These are phyloP conservation scores for Dinocampus coccinellae DNA, from an alignment of 2,888 invertebrate genomes.

Conservation along the genomic window DNA sequence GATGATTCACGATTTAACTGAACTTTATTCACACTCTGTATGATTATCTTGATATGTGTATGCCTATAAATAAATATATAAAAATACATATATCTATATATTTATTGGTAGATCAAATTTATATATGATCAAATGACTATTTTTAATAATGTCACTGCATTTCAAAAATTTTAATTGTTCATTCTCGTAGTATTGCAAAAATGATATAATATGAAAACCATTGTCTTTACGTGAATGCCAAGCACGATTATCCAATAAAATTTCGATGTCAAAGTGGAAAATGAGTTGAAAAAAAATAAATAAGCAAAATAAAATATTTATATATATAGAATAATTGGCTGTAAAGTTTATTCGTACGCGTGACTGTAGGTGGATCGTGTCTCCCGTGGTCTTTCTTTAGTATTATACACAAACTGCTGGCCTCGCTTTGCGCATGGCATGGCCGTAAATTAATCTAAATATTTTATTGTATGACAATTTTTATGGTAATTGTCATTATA, in stretches of 20 bases:
- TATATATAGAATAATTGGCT: slow-evolving; percentile 67
- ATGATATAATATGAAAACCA: slow-evolving; percentile 17
- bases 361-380: slow-evolving; percentile 42
- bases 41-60: not conserved
- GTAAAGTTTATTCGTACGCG: slow-evolving; percentile 59
- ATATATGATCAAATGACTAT: not conserved
- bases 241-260: slow-evolving; percentile 11
- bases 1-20: slow-evolving; percentile 26
- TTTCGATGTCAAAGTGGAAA: slow-evolving; percentile 39
- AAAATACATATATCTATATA: not conserved
- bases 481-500: slow-evolving; percentile 69
- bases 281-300: no score
- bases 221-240: slow-evolving; percentile 6
- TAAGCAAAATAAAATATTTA: no score
- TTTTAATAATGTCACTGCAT: no score
- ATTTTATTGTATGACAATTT: slow-evolving; percentile 69
- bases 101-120: not conserved
- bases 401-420: slow-evolving; percentile 30
- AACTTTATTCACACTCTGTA: slow-evolving; percentile 7
- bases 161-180: not conserved
- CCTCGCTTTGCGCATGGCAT: slow-evolving; percentile 5
- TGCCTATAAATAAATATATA: not conserved
- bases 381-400: slow-evolving; percentile 17
- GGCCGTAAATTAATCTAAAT: slow-evolving; percentile 65
- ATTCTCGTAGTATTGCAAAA: not conserved